Evolutionary conservation across 1,140 invertebrate genomes (phyloP), one percentile per base, ranked within the genome.

Genomic region (Eriocheir sinensis): DNA sequence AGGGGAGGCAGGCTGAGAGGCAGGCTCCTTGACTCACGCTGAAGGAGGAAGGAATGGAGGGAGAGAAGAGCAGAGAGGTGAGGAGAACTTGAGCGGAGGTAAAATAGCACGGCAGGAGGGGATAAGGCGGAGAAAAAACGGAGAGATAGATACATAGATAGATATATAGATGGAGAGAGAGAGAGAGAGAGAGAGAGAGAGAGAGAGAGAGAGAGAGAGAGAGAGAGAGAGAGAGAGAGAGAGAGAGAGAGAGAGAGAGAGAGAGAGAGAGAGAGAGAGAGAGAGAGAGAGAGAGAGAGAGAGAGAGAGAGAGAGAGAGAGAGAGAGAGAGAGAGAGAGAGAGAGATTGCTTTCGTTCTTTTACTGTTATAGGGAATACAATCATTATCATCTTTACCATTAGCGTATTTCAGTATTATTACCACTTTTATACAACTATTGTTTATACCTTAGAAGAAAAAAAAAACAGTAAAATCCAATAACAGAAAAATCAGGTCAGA

Each of bases 181-280:
- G 89, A 38, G 41, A 91, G 48, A 79, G 44, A 30, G 60, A 91
- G 41, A 91, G 41, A 79, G 60, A 91, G 48, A 44, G 41, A 30
- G 60, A 38, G 36, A 91, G 89, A 60, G 60, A 91, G 89, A 60
- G 44, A 88, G 86, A 89, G 86, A 89, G 86, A 89, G 86, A 89
- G 86, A 89, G 86, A 89, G 86, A 89, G 86, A 89, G 86, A 89
- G 86, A 89, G 86, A 89, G 86, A 89, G 86, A 89, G 86, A 89
- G 60, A 72, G 60, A 89, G 38, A 89, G 38, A 89, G 38, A 89
- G 86, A 89, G 86, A 40, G 86, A 40, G 34, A 41, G 34, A 60
- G 4, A 60, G 17, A 9, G 27, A 60, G 27, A 60, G n/a, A 34
- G 80, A 83, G 80, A 83, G 80, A 83, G 80, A 83, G 80, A 83